Evolutionary conservation across 2,113 vertebrate species (phyloP), one percentile per base, ranked within the genome.

Genomic region (Hemichromis elongatus): DNA sequence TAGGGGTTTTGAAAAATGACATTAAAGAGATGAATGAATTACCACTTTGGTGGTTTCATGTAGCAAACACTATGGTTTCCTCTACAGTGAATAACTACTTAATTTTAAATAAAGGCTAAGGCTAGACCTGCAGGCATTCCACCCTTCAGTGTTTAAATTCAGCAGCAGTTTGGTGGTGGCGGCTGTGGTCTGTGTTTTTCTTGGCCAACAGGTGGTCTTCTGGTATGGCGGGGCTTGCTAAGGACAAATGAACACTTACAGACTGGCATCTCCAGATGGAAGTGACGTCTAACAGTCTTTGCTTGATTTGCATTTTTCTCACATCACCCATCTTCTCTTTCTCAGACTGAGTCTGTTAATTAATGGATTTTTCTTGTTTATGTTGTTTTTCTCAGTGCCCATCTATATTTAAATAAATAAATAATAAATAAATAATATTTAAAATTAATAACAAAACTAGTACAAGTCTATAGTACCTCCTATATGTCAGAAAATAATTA

Each of bases 231-330:
- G 57, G 81, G 86, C 90, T 88, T 84, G 33, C 55, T 50, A 78
- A 91, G 88, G 77, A 82, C 79, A 70, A 77, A 79, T 84, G 73
- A 84, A 77, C 85, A 50, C 75, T 70, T 79, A 90, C 85, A 86
- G 90, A 53, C 86, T 87, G 90, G 73, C 88, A 81, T 80, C 79
- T 90, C 90, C 92, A 92, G 86, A 93, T 91, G 92, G 90, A 91
- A 73, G 77, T 79, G 81, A 90, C 63, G 61, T 75, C 68, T 75
- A 81, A 86, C 83, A 81, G 59, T 53, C 80, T 28, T 56, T 9
- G 45, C 63, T 63, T 77, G 42, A 83, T 87, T 82, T 79, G 54
- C 59, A 75, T 40, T 86, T 86, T 35, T 7, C 16, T 75, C 35
- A 79, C 82, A 18, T 86, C 53, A 52, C 84, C 63, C 19, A 45